Base-by-base conservation (phyloP, 1,140 invertebrate genomes). In the Stegodyphus mimosarum region DNA sequence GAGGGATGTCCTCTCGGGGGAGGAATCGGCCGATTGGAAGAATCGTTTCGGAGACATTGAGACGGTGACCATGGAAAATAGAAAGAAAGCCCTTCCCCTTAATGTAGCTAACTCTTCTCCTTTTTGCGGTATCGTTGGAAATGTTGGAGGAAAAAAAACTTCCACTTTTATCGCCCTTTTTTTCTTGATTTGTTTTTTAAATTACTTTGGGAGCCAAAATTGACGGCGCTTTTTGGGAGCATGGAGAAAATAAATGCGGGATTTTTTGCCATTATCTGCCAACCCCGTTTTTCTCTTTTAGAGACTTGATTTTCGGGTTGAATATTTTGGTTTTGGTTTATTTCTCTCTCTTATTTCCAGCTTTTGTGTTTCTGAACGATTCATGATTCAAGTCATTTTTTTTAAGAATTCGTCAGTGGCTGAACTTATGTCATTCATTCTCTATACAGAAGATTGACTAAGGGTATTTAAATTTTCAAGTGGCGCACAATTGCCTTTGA, bases 241-340 rank as follows among this genome's bases (percentile, higher is more conserved):
- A 60, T 66, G 17, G 67, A 60, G 67, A 80, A 80, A 80, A 80
- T 80, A 80, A 80, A 80, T 80, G 77, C n/a, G 77, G 71, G 77
- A 80, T 80, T 80, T 80, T 51, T 80, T 71, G 64, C 17, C 67
- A 80, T 80, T 80, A 67, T 66, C 18, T 11, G 7, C 13, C 13
- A 33, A 51, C 48, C 49, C 49, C 49, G 6, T 70, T 70, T 49
- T 70, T 33, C 11, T 13, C 15, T n/a, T 51, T 11, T 9, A 51
- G 9, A 51, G 49, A 51, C 17, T 72, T n/a, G 9, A 48, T 9
- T 6, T 50, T 72, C 51, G 6, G 71, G 10, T 63, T 10, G 60
- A n/a, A 63, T n/a, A 33, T 33, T 33, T 33, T 9, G 17, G 17
- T 67, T 18, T 67, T 67, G n/a, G n/a, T 67, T 15, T 15, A 67